A percentile compares a stretch with the other conserved stretches of the same genome.
These are phyloP conservation scores for Nesidiocoris tenuis DNA, from an alignment of 2,888 invertebrate genomes.

Conservation along the genomic window DNA sequence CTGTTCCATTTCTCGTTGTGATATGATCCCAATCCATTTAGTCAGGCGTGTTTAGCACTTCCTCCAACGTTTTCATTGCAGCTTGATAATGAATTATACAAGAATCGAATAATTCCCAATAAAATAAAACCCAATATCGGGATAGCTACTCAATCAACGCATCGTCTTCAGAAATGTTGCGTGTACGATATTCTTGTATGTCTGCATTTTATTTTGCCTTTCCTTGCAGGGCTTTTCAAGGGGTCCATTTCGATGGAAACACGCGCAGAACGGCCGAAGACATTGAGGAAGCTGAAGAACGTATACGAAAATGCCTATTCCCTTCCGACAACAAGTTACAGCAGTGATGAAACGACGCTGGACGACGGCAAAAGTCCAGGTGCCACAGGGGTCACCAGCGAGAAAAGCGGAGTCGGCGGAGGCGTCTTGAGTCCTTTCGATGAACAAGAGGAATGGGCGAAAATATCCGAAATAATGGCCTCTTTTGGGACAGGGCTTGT, in stretches of 20 bases:
- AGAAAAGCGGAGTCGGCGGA: slow-evolving; percentile 54
- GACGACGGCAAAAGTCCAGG: slow-evolving; percentile 43
- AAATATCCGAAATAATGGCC: slow-evolving; percentile 93
- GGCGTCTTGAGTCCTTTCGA: slow-evolving; percentile 77
- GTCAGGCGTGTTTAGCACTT: too few relatives aligned
- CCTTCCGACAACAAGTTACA: slow-evolving; percentile 19
- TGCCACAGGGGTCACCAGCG: slow-evolving; percentile 45
- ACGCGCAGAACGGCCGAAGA: slow-evolving; percentile 69
- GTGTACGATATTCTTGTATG: too few relatives aligned
- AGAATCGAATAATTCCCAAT: too few relatives aligned
- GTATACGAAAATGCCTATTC: slow-evolving; percentile 60
- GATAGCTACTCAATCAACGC: too few relatives aligned
- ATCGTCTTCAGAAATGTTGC: too few relatives aligned
- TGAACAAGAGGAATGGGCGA: slow-evolving; percentile 94
- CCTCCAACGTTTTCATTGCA: too few relatives aligned
- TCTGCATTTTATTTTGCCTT: too few relatives aligned
- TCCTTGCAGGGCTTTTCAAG: slow-evolving; percentile 81
- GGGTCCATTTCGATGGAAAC: slow-evolving; percentile 69
- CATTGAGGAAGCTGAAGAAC: slow-evolving; percentile 70
- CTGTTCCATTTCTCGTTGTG: too few relatives aligned
- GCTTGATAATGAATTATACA: too few relatives aligned
- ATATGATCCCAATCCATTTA: too few relatives aligned
- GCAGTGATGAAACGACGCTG: slow-evolving; percentile 24
- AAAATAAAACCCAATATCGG: too few relatives aligned
- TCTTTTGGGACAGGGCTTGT: slow-evolving; percentile 85